Conservation (phyloP, 2,797 vertebrate genomes). For the Phrynocephalus forsythii region DNA sequence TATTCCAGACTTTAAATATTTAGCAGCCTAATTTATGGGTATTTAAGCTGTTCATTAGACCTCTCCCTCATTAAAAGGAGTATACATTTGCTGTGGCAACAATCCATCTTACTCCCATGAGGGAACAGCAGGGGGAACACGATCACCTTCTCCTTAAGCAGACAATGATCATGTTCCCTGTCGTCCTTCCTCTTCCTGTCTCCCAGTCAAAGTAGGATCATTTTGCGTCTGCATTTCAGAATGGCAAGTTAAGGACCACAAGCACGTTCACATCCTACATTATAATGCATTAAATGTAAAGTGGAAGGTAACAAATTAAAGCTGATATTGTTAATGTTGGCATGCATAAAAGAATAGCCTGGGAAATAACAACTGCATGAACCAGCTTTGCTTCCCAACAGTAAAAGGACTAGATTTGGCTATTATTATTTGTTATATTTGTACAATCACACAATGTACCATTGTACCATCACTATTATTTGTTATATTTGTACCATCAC, state of each 20-base stretch:
- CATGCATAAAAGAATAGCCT: not conserved
- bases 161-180: conserved; percentile 20
- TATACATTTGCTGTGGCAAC: conserved; percentile 47
- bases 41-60: conserved; percentile 71
- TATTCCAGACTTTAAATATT: conserved; percentile 71
- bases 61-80: conserved; percentile 69
- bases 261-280: not conserved
- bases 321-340: not conserved
- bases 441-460: not conserved
- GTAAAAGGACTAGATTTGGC: not conserved
- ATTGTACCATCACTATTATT: not conserved
- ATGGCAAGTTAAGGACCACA: not conserved
- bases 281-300: not conserved
- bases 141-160: conserved; percentile 40
- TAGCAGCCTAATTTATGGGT: conserved; percentile 71
- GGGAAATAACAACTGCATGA: not conserved
- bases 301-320: not conserved
- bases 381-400: not conserved
- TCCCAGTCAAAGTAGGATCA: not conserved
- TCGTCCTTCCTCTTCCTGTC: not conserved
- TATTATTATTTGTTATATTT: not conserved
- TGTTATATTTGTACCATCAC: not conserved
- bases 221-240: not conserved
- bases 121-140: conserved; percentile 13
- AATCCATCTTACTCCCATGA: conserved; percentile 51